A percentile compares a stretch with the other conserved stretches of the same genome.
Evolutionary conservation across 2,888 invertebrate species (phyloP).

Genomic region (Amaurobius ferox): DNA sequence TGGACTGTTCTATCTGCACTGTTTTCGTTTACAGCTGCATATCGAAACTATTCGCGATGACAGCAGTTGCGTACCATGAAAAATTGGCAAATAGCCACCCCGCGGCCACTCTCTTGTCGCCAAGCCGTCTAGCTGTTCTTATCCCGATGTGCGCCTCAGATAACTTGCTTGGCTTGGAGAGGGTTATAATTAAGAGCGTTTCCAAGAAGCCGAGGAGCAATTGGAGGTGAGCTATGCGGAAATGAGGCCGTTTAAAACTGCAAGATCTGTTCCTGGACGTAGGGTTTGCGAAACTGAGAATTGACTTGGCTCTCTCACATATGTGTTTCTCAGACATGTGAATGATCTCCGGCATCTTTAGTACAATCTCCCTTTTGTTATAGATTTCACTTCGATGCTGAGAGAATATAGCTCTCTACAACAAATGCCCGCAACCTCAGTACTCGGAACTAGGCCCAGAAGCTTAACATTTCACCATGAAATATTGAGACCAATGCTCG

Average conservation of each 20-base stretch:
- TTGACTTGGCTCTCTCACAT: too few species aligned
- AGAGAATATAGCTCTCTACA: too few species aligned
- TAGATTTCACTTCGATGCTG: too few species aligned
- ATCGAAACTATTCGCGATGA: not conserved
- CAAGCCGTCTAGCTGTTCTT: slow-evolving; percentile 53
- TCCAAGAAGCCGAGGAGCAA: slow-evolving; percentile 1
- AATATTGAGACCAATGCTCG: too few species aligned
- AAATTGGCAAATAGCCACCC: slow-evolving; percentile 40
- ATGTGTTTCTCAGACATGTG: too few species aligned
- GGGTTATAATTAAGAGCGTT: slow-evolving; percentile 1
- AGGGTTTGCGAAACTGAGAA: too few species aligned
- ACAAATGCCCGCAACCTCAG: too few species aligned
- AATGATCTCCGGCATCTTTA: too few species aligned
- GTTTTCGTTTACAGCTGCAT: slow-evolving; percentile 3
- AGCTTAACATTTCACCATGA: too few species aligned
- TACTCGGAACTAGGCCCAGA: too few species aligned
- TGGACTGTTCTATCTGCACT: not conserved
- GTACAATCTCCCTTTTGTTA: too few species aligned
- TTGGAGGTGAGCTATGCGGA: slow-evolving; percentile 8
- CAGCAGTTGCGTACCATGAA: not conserved
- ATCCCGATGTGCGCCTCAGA: not conserved
- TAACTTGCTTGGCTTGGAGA: slow-evolving; percentile 13
- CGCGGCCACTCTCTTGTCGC: slow-evolving; percentile 32
- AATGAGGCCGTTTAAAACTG: not conserved
- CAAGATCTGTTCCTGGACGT: too few species aligned